These are phyloP conservation scores for Rotaria macrura DNA, from an alignment of 2,888 invertebrate genomes.

Conservation along the genomic window DNA sequence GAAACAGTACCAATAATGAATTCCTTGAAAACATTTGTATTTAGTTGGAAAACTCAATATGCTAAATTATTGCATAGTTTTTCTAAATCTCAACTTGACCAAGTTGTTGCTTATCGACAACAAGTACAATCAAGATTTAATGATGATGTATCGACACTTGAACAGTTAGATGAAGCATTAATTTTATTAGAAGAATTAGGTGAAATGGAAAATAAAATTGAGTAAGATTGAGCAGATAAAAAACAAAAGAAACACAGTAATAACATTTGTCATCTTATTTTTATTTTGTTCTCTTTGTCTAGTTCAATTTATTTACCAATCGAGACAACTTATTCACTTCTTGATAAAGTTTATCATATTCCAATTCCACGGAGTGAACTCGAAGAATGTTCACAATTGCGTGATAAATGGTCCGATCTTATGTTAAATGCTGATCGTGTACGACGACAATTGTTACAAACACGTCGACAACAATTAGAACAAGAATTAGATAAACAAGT, in stretches of 20 bases:
- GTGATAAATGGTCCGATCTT: slow-evolving; percentile 46
- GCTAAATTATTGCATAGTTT: slow-evolving; percentile 47
- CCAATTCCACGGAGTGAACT: slow-evolving; percentile 42
- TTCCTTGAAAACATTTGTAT: slow-evolving; percentile 47
- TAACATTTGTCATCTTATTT: neutral
- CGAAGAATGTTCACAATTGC: slow-evolving; percentile 44
- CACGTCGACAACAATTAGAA: slow-evolving; percentile 46
- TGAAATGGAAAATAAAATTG: slow-evolving; percentile 50
- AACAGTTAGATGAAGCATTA: slow-evolving; percentile 48
- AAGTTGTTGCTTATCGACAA: slow-evolving; percentile 24
- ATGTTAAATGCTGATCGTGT: slow-evolving; percentile 46
- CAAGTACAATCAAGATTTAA: slow-evolving; percentile 44
- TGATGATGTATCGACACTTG: slow-evolving; percentile 44
- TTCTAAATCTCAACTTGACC: slow-evolving; percentile 39
- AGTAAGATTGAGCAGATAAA: too few relatives aligned
- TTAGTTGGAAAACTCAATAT: slow-evolving; percentile 49
- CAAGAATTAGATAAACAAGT: slow-evolving; percentile 51
- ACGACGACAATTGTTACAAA: slow-evolving; percentile 44
- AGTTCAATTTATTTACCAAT: slow-evolving; percentile 46
- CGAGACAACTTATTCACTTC: slow-evolving; percentile 47
- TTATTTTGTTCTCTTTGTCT: neutral
- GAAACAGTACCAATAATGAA: slow-evolving; percentile 45
- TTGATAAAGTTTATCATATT: slow-evolving; percentile 38
- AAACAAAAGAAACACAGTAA: neutral
- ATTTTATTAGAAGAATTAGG: slow-evolving; percentile 48